Base-by-base conservation (phyloP, 2,113 vertebrate genomes). In the Heterotis niloticus region DNA sequence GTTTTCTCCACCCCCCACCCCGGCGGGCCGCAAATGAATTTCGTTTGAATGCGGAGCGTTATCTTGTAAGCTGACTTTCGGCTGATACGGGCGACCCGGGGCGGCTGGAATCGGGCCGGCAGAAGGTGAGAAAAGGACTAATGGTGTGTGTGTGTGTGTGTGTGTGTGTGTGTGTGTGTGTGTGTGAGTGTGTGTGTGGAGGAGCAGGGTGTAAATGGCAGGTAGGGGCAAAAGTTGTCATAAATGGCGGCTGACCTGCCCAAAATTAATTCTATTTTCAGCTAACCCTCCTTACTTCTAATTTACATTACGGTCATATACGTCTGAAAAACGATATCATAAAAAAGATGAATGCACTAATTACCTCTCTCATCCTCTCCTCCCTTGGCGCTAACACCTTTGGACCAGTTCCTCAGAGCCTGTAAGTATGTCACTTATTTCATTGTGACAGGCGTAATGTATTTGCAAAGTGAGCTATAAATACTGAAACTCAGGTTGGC, bases 271-370 rank as follows among this genome's bases (percentile, higher is more conserved):
- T 98, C 95, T 97, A 97, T 98, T 98, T 96, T 95, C 94, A 92
- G 91, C 95, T 95, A 95, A 96, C 96, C 94, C 97, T 98, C 96
- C 96, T 99, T 98, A 98, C 96, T 98, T 98, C 96, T 98, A 96
- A 98, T 98, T 99, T 99, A 99, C 97, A 99, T 98, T 98, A 97
- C 91, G 94, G 98, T 98, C 97, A 96, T 98, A 98, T 97, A 97
- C 94, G 96, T 97, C 97, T 99, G 96, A 99, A 97, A 98, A 98
- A 98, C 97, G 96, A 97, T 98, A 98, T 97, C 94, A 93, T 98
- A 98, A 99, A 99, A 99, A 98, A 99, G 97, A 98, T 98, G 95
- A 98, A 99, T 98, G 98, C 96, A 96, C 96, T 99, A 99, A 98
- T 98, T 99, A 98, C 95, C 92, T 92, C 94, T 95, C 95, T 98